Conservation (phyloP, 2,797 vertebrate species). For the Eulemur mongoz region DNA sequence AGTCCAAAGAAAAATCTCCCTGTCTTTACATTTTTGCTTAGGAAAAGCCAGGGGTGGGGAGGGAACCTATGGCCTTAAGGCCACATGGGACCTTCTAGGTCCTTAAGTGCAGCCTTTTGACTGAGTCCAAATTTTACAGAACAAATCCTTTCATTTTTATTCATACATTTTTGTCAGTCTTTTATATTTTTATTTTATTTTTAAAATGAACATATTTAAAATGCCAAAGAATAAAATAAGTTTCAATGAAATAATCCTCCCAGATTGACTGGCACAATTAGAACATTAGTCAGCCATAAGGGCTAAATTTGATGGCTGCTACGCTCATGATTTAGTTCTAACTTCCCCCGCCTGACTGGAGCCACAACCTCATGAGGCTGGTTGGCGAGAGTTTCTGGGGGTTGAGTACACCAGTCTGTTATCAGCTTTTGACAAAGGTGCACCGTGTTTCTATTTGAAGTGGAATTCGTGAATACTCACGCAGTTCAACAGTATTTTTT, state of each 20-base stretch:
- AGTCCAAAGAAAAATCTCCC: neutral
- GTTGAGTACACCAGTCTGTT: neutral
- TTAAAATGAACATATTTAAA: too few relatives aligned
- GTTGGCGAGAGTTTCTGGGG: neutral
- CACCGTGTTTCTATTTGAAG: neutral
- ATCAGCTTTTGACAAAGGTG: neutral
- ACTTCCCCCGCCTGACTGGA: neutral
- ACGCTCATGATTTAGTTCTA: neutral
- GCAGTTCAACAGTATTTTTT: neutral
- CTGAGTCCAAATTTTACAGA: neutral
- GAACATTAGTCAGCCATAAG: neutral
- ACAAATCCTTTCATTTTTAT: neutral
- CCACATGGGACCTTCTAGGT: neutral
- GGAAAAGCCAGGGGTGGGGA: neutral
- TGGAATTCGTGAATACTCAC: neutral
- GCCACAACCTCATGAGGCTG: neutral
- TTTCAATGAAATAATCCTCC: neutral
- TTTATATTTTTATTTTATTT: neutral
- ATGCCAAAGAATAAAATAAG: neutral
- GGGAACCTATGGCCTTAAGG: too few relatives aligned
- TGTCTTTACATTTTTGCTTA: neutral
- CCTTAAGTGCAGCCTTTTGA: neutral
- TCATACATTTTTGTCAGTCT: neutral
- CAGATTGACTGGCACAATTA: neutral
- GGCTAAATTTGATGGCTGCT: neutral